phyloP scores from a whole-genome alignment of 2,797 vertebrate genomes.

The Prunella strophiata region DNA sequence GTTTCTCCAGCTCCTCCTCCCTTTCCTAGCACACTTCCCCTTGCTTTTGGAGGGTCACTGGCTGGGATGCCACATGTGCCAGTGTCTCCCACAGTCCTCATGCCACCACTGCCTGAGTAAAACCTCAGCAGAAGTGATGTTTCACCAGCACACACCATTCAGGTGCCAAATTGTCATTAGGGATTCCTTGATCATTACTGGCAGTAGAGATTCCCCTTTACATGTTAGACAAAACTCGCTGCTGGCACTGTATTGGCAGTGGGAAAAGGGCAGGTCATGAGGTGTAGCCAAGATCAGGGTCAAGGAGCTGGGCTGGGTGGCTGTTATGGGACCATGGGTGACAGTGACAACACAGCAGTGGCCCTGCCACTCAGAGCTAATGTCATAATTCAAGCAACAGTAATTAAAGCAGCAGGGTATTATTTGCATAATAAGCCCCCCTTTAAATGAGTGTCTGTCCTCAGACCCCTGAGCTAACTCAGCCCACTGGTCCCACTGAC shows the following conservation, averaged over 20 bases:
- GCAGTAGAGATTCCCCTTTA: neutral
- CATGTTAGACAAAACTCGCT: accelerated
- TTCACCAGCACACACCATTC: neutral
- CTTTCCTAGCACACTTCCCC: neutral
- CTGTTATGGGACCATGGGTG: neutral
- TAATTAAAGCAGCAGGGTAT: neutral
- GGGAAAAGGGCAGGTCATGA: neutral
- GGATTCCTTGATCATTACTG: neutral
- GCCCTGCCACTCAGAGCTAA: neutral
- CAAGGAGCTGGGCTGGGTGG: neutral
- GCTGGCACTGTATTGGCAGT: neutral
- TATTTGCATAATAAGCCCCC: neutral
- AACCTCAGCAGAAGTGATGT: neutral
- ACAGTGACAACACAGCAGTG: neutral
- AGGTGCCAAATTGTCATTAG: neutral
- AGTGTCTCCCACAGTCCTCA: neutral
- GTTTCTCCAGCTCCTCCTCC: neutral
- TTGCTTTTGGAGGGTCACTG: neutral
- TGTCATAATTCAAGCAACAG: neutral
- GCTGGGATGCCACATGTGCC: neutral
- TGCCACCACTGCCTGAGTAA: neutral
- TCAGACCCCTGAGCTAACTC: neutral
- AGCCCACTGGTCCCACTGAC: neutral
- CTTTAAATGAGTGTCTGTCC: neutral
- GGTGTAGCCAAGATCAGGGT: neutral